Evolutionary conservation across 2,113 vertebrate species (phyloP), one percentile per base, ranked within the genome.

Genomic region (Crotalus viridis): DNA sequence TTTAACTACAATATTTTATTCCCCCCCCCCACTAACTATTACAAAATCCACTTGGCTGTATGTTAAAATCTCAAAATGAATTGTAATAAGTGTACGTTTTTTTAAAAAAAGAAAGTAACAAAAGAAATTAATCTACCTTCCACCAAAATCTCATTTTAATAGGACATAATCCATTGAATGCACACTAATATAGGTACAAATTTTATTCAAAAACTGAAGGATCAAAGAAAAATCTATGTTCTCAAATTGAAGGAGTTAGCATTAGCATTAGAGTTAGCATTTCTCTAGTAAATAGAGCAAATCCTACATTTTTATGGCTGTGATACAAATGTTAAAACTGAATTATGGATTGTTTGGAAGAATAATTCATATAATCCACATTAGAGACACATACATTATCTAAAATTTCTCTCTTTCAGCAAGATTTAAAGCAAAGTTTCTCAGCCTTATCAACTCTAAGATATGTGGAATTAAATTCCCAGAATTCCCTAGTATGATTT

Each of bases 11-110:
- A 96, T 91, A 88, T 74, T 96, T 97, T 91, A 46, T 97, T 97
- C 95, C 97, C 92, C 95, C 89, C 17, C 69, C 95, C 39, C 39
- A 96, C 97, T 97, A 97, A 96, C 95, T 96, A 94, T 97, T 97
- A 97, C 95, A 93, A 96, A 96, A 97, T 97, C 95, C 96, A 94
- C 61, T 59, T 69, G 61, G 93, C 46, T 74, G 89, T 97, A 93
- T 74, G 81, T 96, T 95, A 95, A 95, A 95, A 90, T 87, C 93
- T 97, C 95, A 93, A 97, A 97, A 90, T 97, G 95, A 28, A 85
- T 81, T 85, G 81, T 95, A 96, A 94, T 93, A 96, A 95, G 24
- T 88, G 59, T 94, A 56, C 87, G 48, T 96, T 95, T 93, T 96
- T 96, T 96, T 97, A 91, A 92, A 94, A 39, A 39, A 39, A 33